phyloP scores from a whole-genome alignment of 2,888 invertebrate genomes.

The Caenorhabditis panamensis region DNA sequence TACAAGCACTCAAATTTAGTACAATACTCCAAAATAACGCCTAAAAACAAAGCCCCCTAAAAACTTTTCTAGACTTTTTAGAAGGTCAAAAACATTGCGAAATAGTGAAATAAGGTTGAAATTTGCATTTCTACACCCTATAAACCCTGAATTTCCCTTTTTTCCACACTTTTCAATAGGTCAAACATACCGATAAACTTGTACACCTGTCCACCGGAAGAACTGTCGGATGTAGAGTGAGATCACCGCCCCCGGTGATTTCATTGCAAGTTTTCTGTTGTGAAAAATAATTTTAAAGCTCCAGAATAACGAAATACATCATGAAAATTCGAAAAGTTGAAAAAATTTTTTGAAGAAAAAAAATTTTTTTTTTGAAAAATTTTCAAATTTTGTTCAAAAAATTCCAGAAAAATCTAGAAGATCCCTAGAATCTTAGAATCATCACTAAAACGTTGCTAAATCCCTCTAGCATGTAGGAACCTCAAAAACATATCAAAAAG shows the following conservation, averaged over 20 bases:
- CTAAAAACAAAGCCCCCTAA: too few species aligned
- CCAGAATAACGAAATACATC: too few species aligned
- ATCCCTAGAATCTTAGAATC: background rate
- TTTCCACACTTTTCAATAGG: background rate
- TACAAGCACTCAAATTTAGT: too few species aligned
- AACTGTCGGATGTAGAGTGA: slow-evolving; percentile 70
- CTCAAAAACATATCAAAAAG: too few species aligned
- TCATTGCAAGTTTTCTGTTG: slow-evolving; percentile 55
- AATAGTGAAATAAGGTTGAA: background rate
- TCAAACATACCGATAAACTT: slow-evolving; percentile 70
- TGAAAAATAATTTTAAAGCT: background rate
- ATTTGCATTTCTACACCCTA: too few species aligned
- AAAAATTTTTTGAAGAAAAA: background rate
- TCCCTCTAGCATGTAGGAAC: too few species aligned
- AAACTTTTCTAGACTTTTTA: slow-evolving; percentile 1
- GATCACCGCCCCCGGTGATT: slow-evolving; percentile 73
- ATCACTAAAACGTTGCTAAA: too few species aligned
- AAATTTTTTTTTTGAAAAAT: background rate
- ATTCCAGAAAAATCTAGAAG: background rate
- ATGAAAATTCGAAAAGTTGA: background rate
- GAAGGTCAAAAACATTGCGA: too few species aligned
- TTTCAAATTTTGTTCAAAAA: background rate
- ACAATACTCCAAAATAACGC: too few species aligned
- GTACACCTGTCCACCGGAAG: slow-evolving; percentile 68
- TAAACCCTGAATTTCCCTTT: too few species aligned